phyloP scores from a whole-genome alignment of 2,888 invertebrate genomes.

The Isoperla grammatica region DNA sequence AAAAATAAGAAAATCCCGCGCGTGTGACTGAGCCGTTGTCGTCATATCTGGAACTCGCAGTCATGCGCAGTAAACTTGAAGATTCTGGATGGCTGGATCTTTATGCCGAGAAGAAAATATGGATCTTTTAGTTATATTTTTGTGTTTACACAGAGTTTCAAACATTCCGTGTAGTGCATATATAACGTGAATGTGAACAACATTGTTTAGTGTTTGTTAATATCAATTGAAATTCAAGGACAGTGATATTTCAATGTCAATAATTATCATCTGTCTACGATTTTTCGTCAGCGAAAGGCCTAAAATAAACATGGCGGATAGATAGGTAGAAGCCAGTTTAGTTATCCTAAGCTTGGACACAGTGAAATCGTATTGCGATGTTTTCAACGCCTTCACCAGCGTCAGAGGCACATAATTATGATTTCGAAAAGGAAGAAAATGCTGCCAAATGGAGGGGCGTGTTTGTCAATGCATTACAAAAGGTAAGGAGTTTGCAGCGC shows the following conservation, averaged over 20 bases:
- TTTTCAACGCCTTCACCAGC: slow-evolving; percentile 32
- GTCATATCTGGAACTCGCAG: no score
- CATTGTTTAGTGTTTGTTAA: slow-evolving; percentile 7
- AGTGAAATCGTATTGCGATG: slow-evolving; percentile 28
- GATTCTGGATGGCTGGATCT: slow-evolving; percentile 12
- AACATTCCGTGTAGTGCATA: slow-evolving; percentile 9
- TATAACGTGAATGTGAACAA: slow-evolving; percentile 8
- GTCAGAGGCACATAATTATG: slow-evolving; percentile 49
- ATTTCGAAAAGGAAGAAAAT: slow-evolving; percentile 86
- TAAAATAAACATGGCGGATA: slow-evolving; percentile 31
- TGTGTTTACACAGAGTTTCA: slow-evolving; percentile 16
- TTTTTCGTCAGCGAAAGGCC: slow-evolving; percentile 20
- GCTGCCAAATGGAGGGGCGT: slow-evolving; percentile 88
- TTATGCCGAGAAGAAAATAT: slow-evolving; percentile 17
- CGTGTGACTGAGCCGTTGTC: no score
- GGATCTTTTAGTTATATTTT: slow-evolving; percentile 19
- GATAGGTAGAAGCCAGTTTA: slow-evolving; percentile 23
- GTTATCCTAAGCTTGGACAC: slow-evolving; percentile 22
- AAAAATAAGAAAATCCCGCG: no score
- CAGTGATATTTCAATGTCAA: slow-evolving; percentile 23
- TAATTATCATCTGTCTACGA: slow-evolving; percentile 22
- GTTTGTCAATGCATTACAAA: slow-evolving; percentile 78
- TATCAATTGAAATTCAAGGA: slow-evolving; percentile 12
- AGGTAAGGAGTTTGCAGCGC: slow-evolving; percentile 54
- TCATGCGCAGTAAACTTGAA: slow-evolving; percentile 23